Evolutionary conservation across 2,888 invertebrate species (phyloP).

Genomic region (Dasypogon diadema): DNA sequence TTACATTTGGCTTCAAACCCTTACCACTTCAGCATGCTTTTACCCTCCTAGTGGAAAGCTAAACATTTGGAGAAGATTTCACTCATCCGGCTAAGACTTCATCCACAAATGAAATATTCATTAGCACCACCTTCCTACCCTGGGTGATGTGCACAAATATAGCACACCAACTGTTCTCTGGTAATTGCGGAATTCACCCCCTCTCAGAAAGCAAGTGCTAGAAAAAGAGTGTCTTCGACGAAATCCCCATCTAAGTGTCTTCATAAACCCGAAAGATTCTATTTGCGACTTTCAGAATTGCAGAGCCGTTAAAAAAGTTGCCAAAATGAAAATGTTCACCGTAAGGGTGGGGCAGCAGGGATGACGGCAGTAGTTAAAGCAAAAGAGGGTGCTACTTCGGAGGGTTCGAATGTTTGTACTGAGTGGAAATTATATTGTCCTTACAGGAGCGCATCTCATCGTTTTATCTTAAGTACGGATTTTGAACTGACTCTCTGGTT

Average conservation of each 20-base stretch:
- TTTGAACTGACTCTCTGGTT: slow-evolving; percentile 1
- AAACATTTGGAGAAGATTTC: slow-evolving; percentile 40
- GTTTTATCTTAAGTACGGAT: slow-evolving; percentile 6
- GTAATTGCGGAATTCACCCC: slow-evolving; percentile 44
- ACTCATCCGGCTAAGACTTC: slow-evolving; percentile 49
- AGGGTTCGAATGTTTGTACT: slow-evolving; percentile 44
- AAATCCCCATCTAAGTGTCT: slow-evolving; percentile 52
- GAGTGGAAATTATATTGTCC: slow-evolving; percentile 49
- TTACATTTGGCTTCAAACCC: slow-evolving; percentile 46
- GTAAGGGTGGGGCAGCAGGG: slow-evolving; percentile 1
- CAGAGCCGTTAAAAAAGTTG: slow-evolving; percentile 49
- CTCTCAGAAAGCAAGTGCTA: slow-evolving; percentile 29
- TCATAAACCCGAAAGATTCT: slow-evolving; percentile 52
- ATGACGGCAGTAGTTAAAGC: slow-evolving; percentile 29
- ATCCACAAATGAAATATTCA: slow-evolving; percentile 63
- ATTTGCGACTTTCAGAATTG: slow-evolving; percentile 51
- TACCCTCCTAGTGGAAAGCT: slow-evolving; percentile 39
- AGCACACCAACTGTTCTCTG: slow-evolving; percentile 32
- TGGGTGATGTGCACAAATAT: slow-evolving; percentile 53
- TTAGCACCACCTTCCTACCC: slow-evolving; percentile 60
- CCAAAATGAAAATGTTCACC: slow-evolving; percentile 49
- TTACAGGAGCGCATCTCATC: slow-evolving; percentile 40
- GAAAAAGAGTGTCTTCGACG: slow-evolving; percentile 42
- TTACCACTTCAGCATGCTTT: slow-evolving; percentile 16
- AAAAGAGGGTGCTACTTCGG: slow-evolving; percentile 11